Conservation (phyloP, 2,888 invertebrate genomes). For the Tortrix viridana region DNA sequence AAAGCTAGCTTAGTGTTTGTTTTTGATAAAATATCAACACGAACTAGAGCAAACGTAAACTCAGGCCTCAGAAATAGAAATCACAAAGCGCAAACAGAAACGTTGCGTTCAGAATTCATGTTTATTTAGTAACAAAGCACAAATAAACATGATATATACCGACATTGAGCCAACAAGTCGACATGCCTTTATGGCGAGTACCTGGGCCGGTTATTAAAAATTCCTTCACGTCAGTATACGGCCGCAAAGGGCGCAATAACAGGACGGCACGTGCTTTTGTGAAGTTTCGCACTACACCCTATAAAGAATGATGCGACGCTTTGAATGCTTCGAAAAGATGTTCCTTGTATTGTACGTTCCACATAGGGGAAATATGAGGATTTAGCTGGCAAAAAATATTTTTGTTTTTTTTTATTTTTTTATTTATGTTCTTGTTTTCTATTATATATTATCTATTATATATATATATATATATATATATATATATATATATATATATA, state of each 20-base stretch:
- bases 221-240: conserved; percentile 52
- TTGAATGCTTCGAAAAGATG: conserved; percentile 22
- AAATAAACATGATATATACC: conserved; percentile 34
- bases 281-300: conserved; percentile 3
- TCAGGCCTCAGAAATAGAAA: conserved; percentile 15
- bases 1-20: not conserved
- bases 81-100: conserved; percentile 16
- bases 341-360: too few species aligned
- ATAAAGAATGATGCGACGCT: not conserved
- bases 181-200: conserved; percentile 16
- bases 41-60: not conserved
- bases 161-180: conserved; percentile 29
- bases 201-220: conserved; percentile 51
- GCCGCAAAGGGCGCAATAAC: conserved; percentile 42
- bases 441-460: too few species aligned
- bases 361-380: too few species aligned
- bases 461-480: too few species aligned
- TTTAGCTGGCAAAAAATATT: too few species aligned
- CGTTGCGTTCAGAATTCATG: conserved; percentile 22
- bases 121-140: conserved; percentile 28
- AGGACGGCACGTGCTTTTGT: conserved; percentile 24
- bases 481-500: too few species aligned
- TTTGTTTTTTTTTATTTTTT: too few species aligned
- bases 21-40: not conserved
- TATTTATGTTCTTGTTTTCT: too few species aligned